Evolutionary conservation across 2,888 invertebrate genomes (phyloP).

Genomic region (Nomada flava): DNA sequence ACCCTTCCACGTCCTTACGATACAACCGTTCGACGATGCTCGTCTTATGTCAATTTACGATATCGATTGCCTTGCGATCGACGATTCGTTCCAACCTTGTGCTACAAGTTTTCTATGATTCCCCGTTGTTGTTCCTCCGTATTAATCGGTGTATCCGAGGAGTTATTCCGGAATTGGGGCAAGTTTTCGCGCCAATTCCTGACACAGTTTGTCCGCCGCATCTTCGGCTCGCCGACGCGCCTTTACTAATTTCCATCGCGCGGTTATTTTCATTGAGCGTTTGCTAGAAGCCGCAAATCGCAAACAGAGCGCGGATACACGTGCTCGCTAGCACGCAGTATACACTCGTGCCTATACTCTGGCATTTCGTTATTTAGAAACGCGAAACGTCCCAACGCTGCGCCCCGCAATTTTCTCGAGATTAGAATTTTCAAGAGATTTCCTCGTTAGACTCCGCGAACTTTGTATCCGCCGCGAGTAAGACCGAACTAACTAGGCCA

Average conservation of each 20-base stretch:
- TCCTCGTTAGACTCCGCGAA: constrained; percentile 53
- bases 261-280: too few relatives aligned
- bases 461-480: constrained; percentile 57
- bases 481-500: constrained; percentile 58
- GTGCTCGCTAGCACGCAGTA: too few relatives aligned
- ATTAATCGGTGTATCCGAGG: too few relatives aligned
- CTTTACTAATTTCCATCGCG: too few relatives aligned
- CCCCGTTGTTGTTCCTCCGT: too few relatives aligned
- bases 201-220: too few relatives aligned
- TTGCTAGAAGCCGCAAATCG: too few relatives aligned
- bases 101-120: not conserved
- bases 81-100: constrained; percentile 14
- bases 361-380: not conserved
- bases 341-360: too few relatives aligned
- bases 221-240: too few relatives aligned
- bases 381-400: not conserved
- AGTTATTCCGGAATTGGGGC: too few relatives aligned
- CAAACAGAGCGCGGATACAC: too few relatives aligned
- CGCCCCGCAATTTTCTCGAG: constrained; percentile 12
- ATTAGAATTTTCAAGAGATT: constrained; percentile 58
- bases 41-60: constrained; percentile 68
- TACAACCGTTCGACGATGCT: constrained; percentile 45
- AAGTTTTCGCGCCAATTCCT: too few relatives aligned
- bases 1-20: constrained; percentile 34
- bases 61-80: constrained; percentile 67